Base-by-base conservation (phyloP, 2,888 invertebrate genomes). In the Xylocampa areola region DNA sequence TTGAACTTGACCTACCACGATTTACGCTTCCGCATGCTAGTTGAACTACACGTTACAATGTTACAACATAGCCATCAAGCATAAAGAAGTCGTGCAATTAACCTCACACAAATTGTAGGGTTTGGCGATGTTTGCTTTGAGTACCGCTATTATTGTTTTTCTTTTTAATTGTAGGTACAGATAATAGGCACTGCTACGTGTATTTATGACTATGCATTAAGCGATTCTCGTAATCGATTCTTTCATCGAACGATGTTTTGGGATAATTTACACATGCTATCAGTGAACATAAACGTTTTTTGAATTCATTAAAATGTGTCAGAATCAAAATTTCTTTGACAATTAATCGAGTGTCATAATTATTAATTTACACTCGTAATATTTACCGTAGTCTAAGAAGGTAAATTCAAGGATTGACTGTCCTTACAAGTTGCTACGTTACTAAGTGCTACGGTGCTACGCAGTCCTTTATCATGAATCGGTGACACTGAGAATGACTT, bases 1-100 rank as follows among this genome's bases (percentile, higher is more conserved):
- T 81, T 87, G 88, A 87, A 87, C 88, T 87, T 88, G 82, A 80
- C 79, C 80, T 50, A 25, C 25, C 30, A 50, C 61, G n/a, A n/a
- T 39, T 19, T 19, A 25, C 43, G 45, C 41, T 48, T 57, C 54
- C 58, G 54, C 66, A 62, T 58, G 33, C 11, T 54, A 54, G 51
- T 51, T 64, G 58, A 58, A 53, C 55, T 8, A 47, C 54, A 33
- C 33, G 33, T 36, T 54, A 45, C 11, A 47, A 33, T 51, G 45
- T 69, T 65, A 60, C 63, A 64, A 48, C 53, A 61, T 37, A 43
- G 4, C 23, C 7, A 3, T 23, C 27, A 51, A 44, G 30, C 33
- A 39, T 41, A 19, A 55, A 41, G 30, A 60, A 61, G 50, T 57
- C 48, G 48, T 65, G 48, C 52, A 65, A 73, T 70, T 76, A 71